Base-by-base conservation (phyloP, 2,797 vertebrate species). In the Scolopax bukidnonensis region DNA sequence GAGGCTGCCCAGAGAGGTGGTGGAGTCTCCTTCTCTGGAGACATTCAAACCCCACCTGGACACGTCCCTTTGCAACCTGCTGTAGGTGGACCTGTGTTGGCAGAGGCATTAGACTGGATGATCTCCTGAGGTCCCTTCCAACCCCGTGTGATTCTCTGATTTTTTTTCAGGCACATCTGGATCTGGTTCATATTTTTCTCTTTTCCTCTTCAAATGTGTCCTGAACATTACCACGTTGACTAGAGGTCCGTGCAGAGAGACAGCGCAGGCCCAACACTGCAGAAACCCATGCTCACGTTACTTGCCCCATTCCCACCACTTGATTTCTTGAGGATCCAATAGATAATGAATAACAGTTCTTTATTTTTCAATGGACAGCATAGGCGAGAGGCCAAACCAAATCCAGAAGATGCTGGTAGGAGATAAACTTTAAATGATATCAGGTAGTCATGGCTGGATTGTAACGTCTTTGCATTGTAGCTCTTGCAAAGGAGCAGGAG, bases 161-260 rank as follows among this genome's bases (percentile, higher is more conserved):
- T 47, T 47, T 21, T 41, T 47, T 47, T 47, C 6, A 1, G 47
- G 21, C 47, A 47, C 47, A 47, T 47, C 61, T 51, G 13, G 24
- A 47, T 47, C 61, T 51, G 13, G 24, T 64, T 83, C 11, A 2
- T 60, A 4, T 14, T 65, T 76, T 80, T 60, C 14, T 43, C 13
- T 76, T 83, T 86, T 28, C 53, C 15, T 6, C 13, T 64, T 73
- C 28, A 43, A 81, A 24, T 56, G 7, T 4, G 9, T 53, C 75
- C 57, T 51, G 65, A 64, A 23, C 15, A 1, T 60, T 32, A 9
- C n/a, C 11, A 16, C 0, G 0, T 30, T 2, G 3, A 25, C n/a
- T 23, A 11, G 53, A 47, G 47, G 18, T 61, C 38, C 48, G 67
- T 6, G 3, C 17, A 32, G 25, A 68, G 27, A 53, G 50, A 7